Evolutionary conservation across 1,140 invertebrate genomes (phyloP), one percentile per base, ranked within the genome.

Genomic region (Chionoecetes opilio): DNA sequence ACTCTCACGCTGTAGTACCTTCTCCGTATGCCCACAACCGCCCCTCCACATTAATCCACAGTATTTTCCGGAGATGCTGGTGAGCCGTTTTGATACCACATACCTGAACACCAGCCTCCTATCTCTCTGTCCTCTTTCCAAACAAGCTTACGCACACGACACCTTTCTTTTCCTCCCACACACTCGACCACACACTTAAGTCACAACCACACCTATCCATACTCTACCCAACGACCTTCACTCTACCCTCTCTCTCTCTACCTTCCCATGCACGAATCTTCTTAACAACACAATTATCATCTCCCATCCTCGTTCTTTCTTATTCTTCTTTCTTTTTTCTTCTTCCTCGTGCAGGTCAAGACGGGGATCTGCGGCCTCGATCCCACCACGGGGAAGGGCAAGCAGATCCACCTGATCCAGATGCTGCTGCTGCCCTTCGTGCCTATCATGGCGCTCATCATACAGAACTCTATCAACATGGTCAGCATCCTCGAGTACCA

Each of bases 401-500:
- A 95, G 82, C 94, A 95, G 89, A 92, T 95, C 41, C 94, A 95
- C 82, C 90, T 95, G 9, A 92, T 95, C 82, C 94, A 95, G 88
- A 95, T 95, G 94, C 82, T 95, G 88, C 89, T 95, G 17, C 90
- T 95, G 29, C 94, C 94, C 37, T 95, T 95, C 46, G 94, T 95
- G 3, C 94, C 94, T 31, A 95, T 95, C 94, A 95, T 95, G 94
- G 94, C 94, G 0, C 94, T 95, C 46, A 95, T 95, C 94, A 95
- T 93, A 8, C 94, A 95, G 89, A 95, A 95, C 34, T 87, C 88
- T 31, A 95, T 95, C 94, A 95, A 95, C 82, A 95, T 95, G 94
- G 94, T 95, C 35, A 95, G 91, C 92, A 90, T 95, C 82, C 88
- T 95, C 26, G 94, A 95, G 53, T 95, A 92, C 85, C 90, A 95